Base-by-base conservation (phyloP, 64 coral and sea anemone species). In the Trachythela sp. region DNA sequence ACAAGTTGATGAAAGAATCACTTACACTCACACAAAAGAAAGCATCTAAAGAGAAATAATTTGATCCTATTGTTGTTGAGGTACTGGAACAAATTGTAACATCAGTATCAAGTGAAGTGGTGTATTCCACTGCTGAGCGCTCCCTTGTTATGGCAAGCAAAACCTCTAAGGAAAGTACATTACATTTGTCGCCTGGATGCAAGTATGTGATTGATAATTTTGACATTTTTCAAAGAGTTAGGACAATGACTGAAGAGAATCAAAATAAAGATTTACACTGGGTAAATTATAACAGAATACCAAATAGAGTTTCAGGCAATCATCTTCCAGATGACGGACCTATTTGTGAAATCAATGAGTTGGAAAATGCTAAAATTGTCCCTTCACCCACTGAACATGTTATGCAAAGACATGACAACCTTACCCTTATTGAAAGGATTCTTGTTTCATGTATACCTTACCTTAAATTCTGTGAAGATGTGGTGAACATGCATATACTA, bases 401-500 rank as follows among this genome's bases (percentile, higher is more conserved):
- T 26, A 83, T 26, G 7, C 77, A 87, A 24, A 32, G 50, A 33
- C 32, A 42, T 34, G 83, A 94, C 48, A 87, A 90, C 24, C 87
- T 94, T 83, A 13, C 41, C 32, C 50, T 94, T 0, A 72, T 94
- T 87, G 85, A 77, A 52, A 84, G 88, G n/a, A 40, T 94, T 34
- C 4, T 94, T 43, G 54, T 59, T 36, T 30, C 83, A 26, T 52
- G 87, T 67, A 83, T 94, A 13, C 75, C 85, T 1, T 83, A 43
- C 83, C 54, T 94, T 39, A 33, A 52, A 18, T 88, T 30, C 32
- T 88, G 85, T n/a, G 35, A 67, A 15, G 85, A 87, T 68, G 40
- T 36, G 32, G 85, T 90, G 30, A 48, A 39, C 8, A 20, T 7
- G 20, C 88, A 92, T 32, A 92, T 92, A 35, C 92, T 77, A 36